phyloP scores from a whole-genome alignment of 2,113 vertebrate genomes.

The Salminus brasiliensis region DNA sequence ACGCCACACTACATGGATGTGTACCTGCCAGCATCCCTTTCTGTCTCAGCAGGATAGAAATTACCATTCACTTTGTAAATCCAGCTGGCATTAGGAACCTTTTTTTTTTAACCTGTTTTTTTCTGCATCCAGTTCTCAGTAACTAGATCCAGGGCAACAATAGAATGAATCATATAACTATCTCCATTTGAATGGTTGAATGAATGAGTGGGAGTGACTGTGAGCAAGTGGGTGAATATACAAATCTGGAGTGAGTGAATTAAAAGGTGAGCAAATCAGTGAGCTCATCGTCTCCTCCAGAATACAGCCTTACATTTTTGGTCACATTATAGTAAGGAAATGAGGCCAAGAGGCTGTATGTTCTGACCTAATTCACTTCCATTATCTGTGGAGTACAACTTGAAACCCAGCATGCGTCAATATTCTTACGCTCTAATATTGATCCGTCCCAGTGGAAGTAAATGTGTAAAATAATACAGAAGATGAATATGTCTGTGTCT shows the following conservation, averaged over 20 bases:
- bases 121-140: neutral
- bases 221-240: neutral
- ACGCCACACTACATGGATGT: neutral
- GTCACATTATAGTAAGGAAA: neutral
- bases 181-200: neutral
- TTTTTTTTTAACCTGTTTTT: neutral
- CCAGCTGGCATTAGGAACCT: neutral
- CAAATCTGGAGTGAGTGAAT: neutral
- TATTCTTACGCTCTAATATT: neutral
- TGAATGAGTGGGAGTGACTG: neutral
- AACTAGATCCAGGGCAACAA: neutral
- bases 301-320: neutral
- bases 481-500: neutral
- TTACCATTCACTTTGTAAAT: neutral
- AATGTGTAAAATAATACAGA: neutral
- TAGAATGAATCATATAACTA: neutral
- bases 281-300: neutral
- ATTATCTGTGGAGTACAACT: neutral
- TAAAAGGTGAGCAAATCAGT: neutral
- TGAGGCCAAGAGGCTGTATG: neutral
- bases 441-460: neutral
- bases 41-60: constrained; percentile 16
- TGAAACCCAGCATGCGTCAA: neutral
- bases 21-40: constrained; percentile 5
- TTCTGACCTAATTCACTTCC: neutral